Evolutionary conservation across 2,888 invertebrate genomes (phyloP), one percentile per base, ranked within the genome.

Genomic region (Caenorhabditis sp.): DNA sequence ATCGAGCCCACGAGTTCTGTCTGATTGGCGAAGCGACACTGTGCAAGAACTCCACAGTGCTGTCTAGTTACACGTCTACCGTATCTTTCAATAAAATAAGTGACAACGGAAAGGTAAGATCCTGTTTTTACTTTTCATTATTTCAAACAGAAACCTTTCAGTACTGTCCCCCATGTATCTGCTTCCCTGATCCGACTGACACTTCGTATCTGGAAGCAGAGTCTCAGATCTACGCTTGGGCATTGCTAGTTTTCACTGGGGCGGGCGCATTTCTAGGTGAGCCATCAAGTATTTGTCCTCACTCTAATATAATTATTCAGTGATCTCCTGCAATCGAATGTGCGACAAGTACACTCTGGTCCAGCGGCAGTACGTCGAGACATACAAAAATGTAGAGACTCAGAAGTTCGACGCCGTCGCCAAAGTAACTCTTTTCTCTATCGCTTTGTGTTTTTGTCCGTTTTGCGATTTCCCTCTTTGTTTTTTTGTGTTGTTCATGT

Each of bases 321-420:
- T 83, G 6, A 79, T 87, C 8, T 88, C 89, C 40, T 85, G 76
- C 18, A 80, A 87, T 51, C 84, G 89, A 60, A 88, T 89, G 85
- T 89, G 87, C 62, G 89, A 89, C 79, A 88, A 88, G 55, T 89
- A 89, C 84, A 89, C 89, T 9, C 74, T 89, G 60, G 83, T 89
- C 5, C 89, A 89, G 62, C 78, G 88, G 64, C 82, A 85, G 32
- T 89, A 89, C 67, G 88, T 89, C 40, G 85, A 88, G 24, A 87
- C 86, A 55, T 89, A 89, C 76, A 87, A 89, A 65, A 85, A 80
- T 26, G 85, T 83, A 61, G 89, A 89, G 71, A 82, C 78, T 56
- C 74, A 74, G n/a, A 84, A 88, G 58, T 89, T 89, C 79, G 88
- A 88, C 40, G 77, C 80, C 8, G 76, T 87, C 18, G 88, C 89